Percentiles rank a stretch among this genome's conserved stretches.
phyloP scores from a whole-genome alignment of 2,113 vertebrate genomes.

The Colaptes auratus region DNA sequence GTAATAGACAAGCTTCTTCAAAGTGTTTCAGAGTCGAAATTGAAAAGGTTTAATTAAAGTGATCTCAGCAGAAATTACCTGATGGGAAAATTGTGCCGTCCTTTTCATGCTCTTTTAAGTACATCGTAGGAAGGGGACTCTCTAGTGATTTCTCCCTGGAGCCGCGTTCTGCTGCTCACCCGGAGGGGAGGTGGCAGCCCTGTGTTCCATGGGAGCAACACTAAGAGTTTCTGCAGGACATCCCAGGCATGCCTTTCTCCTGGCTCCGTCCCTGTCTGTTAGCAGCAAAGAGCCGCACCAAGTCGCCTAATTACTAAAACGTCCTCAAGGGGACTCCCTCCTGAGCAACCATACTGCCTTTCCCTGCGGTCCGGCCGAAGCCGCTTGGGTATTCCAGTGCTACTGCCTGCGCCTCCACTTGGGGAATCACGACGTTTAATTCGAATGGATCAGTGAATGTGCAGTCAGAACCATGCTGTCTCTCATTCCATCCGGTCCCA shows the following conservation, averaged over 20 bases:
- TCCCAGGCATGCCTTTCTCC: neutral
- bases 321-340: neutral
- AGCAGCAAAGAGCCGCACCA: neutral
- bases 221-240: neutral
- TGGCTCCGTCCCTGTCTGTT: neutral
- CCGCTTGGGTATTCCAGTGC: neutral
- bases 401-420: neutral
- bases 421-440: neutral
- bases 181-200: neutral
- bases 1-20: neutral
- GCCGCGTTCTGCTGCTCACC: neutral
- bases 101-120: neutral
- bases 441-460: neutral
- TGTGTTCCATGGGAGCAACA: neutral
- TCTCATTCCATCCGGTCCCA: neutral
- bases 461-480: neutral
- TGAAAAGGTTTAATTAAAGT: neutral
- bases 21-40: neutral
- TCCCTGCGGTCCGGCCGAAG: neutral
- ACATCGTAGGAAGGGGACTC: neutral
- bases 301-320: neutral
- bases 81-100: neutral
- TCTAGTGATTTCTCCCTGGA: neutral
- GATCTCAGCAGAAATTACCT: neutral
- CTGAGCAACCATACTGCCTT: neutral